Base-by-base conservation (phyloP, 2,797 vertebrate species). In the Myotis daubentonii region DNA sequence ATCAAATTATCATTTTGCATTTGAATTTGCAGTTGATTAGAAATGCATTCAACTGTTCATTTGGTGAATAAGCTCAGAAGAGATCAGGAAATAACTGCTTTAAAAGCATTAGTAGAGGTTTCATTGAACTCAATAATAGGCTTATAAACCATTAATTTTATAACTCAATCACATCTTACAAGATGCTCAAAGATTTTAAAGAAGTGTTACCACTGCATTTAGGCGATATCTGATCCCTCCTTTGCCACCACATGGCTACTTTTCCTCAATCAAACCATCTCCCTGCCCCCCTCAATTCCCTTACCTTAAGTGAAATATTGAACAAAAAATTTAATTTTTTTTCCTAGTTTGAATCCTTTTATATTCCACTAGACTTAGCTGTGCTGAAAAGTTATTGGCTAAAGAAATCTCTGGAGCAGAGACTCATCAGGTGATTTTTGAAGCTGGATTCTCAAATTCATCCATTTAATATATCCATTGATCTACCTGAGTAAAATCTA, bases 21-120 rank as follows among this genome's bases (percentile, higher is more conserved):
- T 96, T 95, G 76, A 87, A 91, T 85, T 70, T 83, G 38, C 91
- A 71, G n/a, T 84, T 94, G 89, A 95, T 94, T 96, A 89, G 80
- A 71, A 81, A 70, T 68, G 15, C n/a, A 79, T 82, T 93, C 53
- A 87, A 6, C 11, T 85, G 12, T 44, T 72, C 51, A 12, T 20
- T 85, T 72, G 38, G 51, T 81, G 30, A 93, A 74, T 65, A 55
- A 70, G 19, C n/a, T 72, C 66, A 33, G 57, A 91, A 76, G 68
- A 87, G 23, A 70, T 83, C 5, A 68, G n/a, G 33, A 95, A 92
- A 86, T 85, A 75, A 91, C 33, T 57, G 4, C 55, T 92, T 76
- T 92, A 60, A 96, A 90, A 65, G 57, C 81, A 13, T 25, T 66
- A 49, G 78, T 82, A 51, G 70, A 94, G 62, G 16, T 86, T 94